Evolutionary conservation across 2,797 vertebrate genomes (phyloP), one percentile per base, ranked within the genome.

Genomic region (Coluber constrictor): DNA sequence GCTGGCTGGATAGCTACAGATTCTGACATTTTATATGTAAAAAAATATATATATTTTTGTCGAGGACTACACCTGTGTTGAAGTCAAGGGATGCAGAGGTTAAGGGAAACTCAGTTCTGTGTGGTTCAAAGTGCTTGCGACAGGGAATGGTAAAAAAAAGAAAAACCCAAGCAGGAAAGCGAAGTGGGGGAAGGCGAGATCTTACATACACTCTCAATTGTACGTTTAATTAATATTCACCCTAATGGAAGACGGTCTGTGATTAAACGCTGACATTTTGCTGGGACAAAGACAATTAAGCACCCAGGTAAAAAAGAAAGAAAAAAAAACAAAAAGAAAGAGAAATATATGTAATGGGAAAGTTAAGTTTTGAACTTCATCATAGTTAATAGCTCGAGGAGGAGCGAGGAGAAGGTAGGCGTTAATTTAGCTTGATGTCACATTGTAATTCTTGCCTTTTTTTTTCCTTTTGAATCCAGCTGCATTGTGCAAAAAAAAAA

Each of bases 181-280:
- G 47, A 29, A 88, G 79, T 27, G 23, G 4, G 11, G 9, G 37
- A 7, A 29, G 0, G 0, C 57, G 92, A 94, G 56, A 54, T 86
- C 61, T 89, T 95, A 74, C 92, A 92, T 92, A 93, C 95, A 60
- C 91, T 93, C 91, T 93, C 93, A 95, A 95, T 90, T 92, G 60
- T 86, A 4, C 87, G 63, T 92, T 94, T 93, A 95, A 96, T 97
- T 97, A 96, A 95, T 95, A 96, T 96, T 97, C 96, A 96, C 93
- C 92, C 95, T 96, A 96, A 96, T 94, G 96, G 96, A 95, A 95
- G 94, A 92, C 87, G 10, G 93, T 63, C 95, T 97, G 94, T 97
- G 97, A 97, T 96, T 97, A 97, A 97, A 98, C 93, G 56, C 92
- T 97, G 96, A 96, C 95, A 96, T 96, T 97, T 96, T 94, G 92